A percentile compares a stretch with the other conserved stretches of the same genome.
phyloP scores from a whole-genome alignment of 2,888 invertebrate species.

The Tinea semifulvella region DNA sequence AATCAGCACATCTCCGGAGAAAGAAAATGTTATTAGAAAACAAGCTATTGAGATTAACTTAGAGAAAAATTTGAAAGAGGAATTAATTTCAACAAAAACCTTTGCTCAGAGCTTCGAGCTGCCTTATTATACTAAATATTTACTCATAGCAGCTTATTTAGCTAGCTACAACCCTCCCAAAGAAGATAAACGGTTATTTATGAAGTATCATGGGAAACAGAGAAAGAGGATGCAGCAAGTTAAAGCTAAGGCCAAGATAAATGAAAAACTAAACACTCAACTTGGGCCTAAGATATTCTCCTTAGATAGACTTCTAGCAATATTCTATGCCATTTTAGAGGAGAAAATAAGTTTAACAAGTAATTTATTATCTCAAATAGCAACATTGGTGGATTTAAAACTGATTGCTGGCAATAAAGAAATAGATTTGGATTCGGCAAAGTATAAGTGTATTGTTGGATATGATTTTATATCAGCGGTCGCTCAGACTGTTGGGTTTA shows the following conservation, averaged over 20 bases:
- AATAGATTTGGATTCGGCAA: constrained; percentile 79
- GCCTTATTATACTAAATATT: constrained; percentile 89
- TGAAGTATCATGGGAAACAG: constrained; percentile 80
- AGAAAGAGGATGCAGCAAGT: constrained; percentile 71
- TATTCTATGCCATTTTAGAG: constrained; percentile 89
- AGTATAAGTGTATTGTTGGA: constrained; percentile 87
- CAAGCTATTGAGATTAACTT: constrained; percentile 26
- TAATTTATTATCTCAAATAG: constrained; percentile 86
- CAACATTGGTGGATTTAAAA: constrained; percentile 85
- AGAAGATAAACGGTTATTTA: constrained; percentile 86
- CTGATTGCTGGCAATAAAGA: constrained; percentile 78
- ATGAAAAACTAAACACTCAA: constrained; percentile 69
- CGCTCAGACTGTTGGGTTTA: constrained; percentile 79
- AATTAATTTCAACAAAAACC: constrained; percentile 56
- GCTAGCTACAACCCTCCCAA: constrained; percentile 93
- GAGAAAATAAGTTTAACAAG: constrained; percentile 87
- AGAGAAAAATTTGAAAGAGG: constrained; percentile 49
- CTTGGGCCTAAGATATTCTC: constrained; percentile 87
- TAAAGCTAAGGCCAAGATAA: constrained; percentile 66
- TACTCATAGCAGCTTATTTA: constrained; percentile 89
- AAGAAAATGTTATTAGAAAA: constrained; percentile 35
- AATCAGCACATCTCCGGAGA: constrained; percentile 34
- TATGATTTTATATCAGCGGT: constrained; percentile 83
- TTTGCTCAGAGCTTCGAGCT: constrained; percentile 77
- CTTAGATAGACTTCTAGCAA: constrained; percentile 83